Evolutionary conservation across 2,888 invertebrate species (phyloP), one percentile per base, ranked within the genome.

Genomic region (Xylota segnis): DNA sequence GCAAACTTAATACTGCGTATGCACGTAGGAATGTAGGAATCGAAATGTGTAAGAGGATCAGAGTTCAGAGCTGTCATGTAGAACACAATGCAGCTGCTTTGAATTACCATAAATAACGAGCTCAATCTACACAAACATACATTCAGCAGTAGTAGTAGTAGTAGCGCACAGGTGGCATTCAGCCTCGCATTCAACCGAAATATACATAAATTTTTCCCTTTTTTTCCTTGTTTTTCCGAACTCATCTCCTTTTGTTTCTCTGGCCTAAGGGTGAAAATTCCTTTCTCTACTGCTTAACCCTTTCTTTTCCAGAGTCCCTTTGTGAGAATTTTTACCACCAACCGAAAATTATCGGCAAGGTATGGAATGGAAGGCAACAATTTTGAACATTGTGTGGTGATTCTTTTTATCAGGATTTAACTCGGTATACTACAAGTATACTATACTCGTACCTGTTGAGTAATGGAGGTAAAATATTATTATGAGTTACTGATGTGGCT

Each of bases 361-460:
- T 54, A 45, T 34, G 50, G 43, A 54, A 68, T 56, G 59, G 29
- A 82, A 18, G 58, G 65, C 56, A 58, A 65, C 45, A 40, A 75
- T 79, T 74, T 79, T 66, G 58, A 70, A 63, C 54, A 70, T 74
- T 68, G 61, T 68, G 61, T 58, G 74, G 72, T 74, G 74, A 70
- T 81, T 76, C 37, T 63, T 63, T 70, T 76, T 75, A 65, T 79
- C 32, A n/a, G 32, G 68, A 70, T 65, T 70, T 61, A 37, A 37
- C 37, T 40, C 63, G 47, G 68, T n/a, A n/a, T n/a, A n/a, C n/a
- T n/a, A n/a, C n/a, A n/a, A n/a, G n/a, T n/a, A n/a, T n/a, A n/a
- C n/a, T n/a, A n/a, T n/a, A n/a, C n/a, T n/a, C n/a, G n/a, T 34
- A 83, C 81, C 81, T 84, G 84, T 84, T 84, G 84, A 84, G 75